Percentiles rank a stretch among this genome's conserved stretches.
These are phyloP conservation scores for Tinea trinotella DNA, from an alignment of 2,888 invertebrate species.

Conservation along the genomic window DNA sequence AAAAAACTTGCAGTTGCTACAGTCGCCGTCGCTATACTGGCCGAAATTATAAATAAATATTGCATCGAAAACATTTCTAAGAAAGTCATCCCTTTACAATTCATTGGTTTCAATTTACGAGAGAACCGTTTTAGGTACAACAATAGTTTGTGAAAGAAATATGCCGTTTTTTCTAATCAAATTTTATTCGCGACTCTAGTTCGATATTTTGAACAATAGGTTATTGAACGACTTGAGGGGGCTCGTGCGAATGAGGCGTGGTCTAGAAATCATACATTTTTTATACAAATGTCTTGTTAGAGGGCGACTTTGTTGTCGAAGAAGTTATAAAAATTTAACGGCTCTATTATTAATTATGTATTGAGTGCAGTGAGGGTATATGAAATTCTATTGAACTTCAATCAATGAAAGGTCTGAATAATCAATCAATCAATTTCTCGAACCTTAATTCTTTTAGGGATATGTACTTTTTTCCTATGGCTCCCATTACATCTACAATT, in stretches of 20 bases:
- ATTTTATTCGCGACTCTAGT: conserved; percentile 1
- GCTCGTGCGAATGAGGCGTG: conserved; percentile 16
- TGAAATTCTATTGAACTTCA: not conserved
- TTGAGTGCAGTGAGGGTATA: not conserved
- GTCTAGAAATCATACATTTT: conserved; percentile 9
- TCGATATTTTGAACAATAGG: conserved; percentile 3
- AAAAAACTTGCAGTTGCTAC: no score
- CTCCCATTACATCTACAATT: no score
- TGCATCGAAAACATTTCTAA: not conserved
- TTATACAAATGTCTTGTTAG: not conserved
- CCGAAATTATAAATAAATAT: not conserved
- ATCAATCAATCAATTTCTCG: no score
- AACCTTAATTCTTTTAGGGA: no score
- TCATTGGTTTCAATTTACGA: no score
- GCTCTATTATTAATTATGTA: conserved; percentile 33
- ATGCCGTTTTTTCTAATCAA: not conserved
- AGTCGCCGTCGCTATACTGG: no score
- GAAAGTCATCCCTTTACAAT: not conserved
- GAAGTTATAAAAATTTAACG: conserved; percentile 32
- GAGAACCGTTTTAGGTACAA: conserved; percentile 1
- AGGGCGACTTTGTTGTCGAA: not conserved
- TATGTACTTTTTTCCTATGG: no score
- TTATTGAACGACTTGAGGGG: conserved; percentile 15
- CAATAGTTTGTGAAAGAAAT: conserved; percentile 3
- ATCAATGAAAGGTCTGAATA: no score